These are phyloP conservation scores for Atta cephalotes DNA, from an alignment of 1,140 invertebrate genomes.

Conservation along the genomic window DNA sequence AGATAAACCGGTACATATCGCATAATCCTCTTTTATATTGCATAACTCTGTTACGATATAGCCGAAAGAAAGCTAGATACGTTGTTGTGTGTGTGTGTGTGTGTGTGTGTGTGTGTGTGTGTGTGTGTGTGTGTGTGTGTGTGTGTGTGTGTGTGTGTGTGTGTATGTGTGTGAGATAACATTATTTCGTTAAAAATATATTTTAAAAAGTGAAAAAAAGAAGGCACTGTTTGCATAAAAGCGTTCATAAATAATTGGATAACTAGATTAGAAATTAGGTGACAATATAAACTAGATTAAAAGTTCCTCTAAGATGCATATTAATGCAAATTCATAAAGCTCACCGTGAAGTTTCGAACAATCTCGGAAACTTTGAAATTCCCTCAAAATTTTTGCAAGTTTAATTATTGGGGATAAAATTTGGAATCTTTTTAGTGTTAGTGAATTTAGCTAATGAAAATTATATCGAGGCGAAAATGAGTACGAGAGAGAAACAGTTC, in stretches of 20 bases:
- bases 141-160: neutral
- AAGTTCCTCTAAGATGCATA: constrained; percentile 16
- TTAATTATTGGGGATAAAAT: neutral
- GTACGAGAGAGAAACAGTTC: neutral
- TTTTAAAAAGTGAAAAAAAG: neutral
- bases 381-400: neutral
- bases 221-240: neutral
- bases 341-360: neutral
- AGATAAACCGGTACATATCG: constrained; percentile 30
- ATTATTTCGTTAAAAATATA: neutral
- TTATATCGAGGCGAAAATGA: neutral
- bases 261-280: constrained; percentile 16
- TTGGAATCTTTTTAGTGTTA: constrained; percentile 1
- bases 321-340: constrained; percentile 17
- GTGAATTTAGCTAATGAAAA: neutral
- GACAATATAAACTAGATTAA: constrained; percentile 7
- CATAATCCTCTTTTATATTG: constrained; percentile 10
- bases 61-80: constrained; percentile 5
- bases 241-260: neutral
- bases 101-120: neutral
- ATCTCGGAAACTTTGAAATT: neutral
- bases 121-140: too few relatives aligned
- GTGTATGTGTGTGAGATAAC: neutral
- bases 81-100: neutral
- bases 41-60: neutral